A percentile compares a stretch with the other conserved stretches of the same genome.
phyloP scores from a whole-genome alignment of 2,888 invertebrate genomes.

The Lysandra bellargus region DNA sequence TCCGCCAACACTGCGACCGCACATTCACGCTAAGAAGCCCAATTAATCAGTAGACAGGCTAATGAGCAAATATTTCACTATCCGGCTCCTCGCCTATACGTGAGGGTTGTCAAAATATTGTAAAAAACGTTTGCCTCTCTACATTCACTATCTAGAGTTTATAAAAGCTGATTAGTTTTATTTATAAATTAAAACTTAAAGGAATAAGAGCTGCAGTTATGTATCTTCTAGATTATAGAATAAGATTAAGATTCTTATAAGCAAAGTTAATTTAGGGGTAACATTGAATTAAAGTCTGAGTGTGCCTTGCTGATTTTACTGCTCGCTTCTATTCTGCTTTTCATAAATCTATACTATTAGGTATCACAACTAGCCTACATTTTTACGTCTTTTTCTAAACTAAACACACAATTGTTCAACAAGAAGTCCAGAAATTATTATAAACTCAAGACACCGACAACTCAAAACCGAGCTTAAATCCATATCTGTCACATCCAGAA shows the following conservation, averaged over 20 bases:
- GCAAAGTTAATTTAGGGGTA: too few species aligned
- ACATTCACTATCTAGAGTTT: background rate
- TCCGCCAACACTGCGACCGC: conserved; percentile 47
- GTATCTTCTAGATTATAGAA: too few species aligned
- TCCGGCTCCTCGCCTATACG: conserved; percentile 69
- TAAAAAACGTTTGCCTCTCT: background rate
- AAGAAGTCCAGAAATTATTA: background rate
- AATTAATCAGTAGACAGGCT: conserved; percentile 77
- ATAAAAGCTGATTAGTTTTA: background rate
- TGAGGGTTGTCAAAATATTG: conserved; percentile 61
- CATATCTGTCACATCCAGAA: background rate
- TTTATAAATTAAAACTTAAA: too few species aligned
- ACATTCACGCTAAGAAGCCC: conserved; percentile 65
- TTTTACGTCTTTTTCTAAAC: background rate
- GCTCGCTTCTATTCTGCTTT: too few species aligned
- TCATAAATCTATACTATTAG: too few species aligned
- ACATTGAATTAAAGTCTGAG: too few species aligned
- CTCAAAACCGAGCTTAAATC: background rate
- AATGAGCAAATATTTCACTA: conserved; percentile 80
- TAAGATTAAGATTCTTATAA: too few species aligned
- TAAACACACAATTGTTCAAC: background rate
- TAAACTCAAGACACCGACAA: background rate
- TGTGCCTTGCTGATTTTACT: too few species aligned
- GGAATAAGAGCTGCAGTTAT: too few species aligned
- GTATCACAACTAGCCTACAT: too few species aligned